A percentile compares a stretch with the other conserved stretches of the same genome.
Conservation (phyloP, 2,888 invertebrate genomes). For the Osmoderma eremita region DNA sequence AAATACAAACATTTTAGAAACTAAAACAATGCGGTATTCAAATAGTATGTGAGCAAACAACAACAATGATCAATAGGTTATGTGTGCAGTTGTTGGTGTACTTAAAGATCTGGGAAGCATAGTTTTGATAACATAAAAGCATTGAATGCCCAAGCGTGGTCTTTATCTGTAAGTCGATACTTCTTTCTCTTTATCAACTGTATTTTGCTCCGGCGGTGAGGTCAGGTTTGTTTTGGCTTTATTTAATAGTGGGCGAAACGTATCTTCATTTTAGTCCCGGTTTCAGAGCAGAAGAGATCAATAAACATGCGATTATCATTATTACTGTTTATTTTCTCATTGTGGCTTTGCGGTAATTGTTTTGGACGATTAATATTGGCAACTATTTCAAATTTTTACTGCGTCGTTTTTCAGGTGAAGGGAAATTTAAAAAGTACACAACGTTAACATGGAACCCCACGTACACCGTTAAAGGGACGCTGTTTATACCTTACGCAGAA, state of each 20-base stretch:
- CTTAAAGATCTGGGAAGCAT: conserved; percentile 6
- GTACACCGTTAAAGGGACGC: conserved; percentile 80
- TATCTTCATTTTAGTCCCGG: conserved; percentile 19
- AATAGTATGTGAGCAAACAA: not conserved
- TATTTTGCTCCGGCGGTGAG: conserved; percentile 28
- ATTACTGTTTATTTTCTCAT: not conserved
- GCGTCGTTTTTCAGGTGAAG: conserved; percentile 14
- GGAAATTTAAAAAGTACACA: conserved; percentile 14
- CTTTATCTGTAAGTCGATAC: conserved; percentile 14
- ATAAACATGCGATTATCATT: conserved; percentile 16
- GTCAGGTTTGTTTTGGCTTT: conserved; percentile 19
- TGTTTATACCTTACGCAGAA: conserved; percentile 94
- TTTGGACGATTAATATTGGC: not conserved
- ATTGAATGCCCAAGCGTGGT: not conserved
- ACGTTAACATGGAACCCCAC: conserved; percentile 70
- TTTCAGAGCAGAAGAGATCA: not conserved
- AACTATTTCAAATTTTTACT: conserved; percentile 2
- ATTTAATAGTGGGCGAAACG: not conserved
- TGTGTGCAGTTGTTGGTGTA: not conserved
- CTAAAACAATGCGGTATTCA: conserved; percentile 1
- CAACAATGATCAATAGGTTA: conserved; percentile 1
- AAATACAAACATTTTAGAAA: not conserved
- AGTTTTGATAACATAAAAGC: conserved; percentile 27
- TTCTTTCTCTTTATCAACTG: conserved; percentile 39
- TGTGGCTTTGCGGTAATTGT: conserved; percentile 27